A percentile compares a stretch with the other conserved stretches of the same genome.
Evolutionary conservation across 1,140 invertebrate species (phyloP).

Genomic region (Drosophila ercepeae): DNA sequence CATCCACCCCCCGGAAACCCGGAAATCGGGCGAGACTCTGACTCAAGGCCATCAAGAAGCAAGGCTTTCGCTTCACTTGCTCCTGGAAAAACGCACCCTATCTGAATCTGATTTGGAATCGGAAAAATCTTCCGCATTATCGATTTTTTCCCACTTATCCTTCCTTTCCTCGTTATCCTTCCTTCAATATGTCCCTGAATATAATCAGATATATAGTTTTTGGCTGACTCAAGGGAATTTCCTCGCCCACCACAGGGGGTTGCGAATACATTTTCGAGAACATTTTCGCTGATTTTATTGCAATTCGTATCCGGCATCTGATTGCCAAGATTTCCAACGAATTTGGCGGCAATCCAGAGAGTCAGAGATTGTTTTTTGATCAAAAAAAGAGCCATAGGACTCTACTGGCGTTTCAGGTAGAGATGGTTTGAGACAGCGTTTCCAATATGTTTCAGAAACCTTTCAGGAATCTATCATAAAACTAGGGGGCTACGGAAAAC

Average conservation of each 20-base stretch:
- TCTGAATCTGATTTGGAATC: neutral
- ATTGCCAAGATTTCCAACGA: constrained; percentile 18
- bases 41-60: constrained; percentile 44
- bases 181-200: constrained; percentile 34
- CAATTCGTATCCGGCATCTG: too few species aligned
- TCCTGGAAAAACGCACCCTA: neutral
- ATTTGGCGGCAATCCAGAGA: constrained; percentile 27
- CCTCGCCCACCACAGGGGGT: constrained; percentile 45
- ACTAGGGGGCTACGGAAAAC: too few species aligned
- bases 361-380: neutral
- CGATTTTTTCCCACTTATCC: constrained; percentile 35
- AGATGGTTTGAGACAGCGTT: neutral
- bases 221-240: constrained; percentile 20
- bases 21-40: constrained; percentile 36
- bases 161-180: constrained; percentile 9
- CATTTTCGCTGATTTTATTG: constrained; percentile 53
- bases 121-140: constrained; percentile 24
- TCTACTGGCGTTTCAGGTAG: too few species aligned
- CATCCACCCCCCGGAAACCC: constrained; percentile 10
- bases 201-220: too few species aligned
- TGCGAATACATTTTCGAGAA: constrained; percentile 49
- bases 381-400: too few species aligned
- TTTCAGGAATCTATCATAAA: too few species aligned
- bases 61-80: constrained; percentile 6
- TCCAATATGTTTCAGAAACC: neutral